Evolutionary conservation across 2,888 invertebrate species (phyloP), one percentile per base, ranked within the genome.

Genomic region (Paralinhomoeus sp.): DNA sequence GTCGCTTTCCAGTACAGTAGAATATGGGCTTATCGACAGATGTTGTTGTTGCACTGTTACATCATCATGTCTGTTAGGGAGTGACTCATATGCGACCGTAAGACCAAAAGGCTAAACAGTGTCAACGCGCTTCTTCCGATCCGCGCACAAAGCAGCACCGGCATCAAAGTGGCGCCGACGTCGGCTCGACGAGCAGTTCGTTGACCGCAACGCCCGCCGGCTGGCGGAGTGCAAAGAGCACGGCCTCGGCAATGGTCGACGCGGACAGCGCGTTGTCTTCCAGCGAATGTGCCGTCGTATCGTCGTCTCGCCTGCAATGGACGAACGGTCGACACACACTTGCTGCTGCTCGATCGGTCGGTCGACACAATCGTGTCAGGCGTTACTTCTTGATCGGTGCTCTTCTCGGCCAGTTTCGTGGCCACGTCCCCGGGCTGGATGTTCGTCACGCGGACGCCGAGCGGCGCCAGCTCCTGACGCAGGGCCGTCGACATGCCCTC

Each of bases 361-460:
- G 31, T 31, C 31, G 15, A 31, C 31, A 12, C 31, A 31, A 31
- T 12, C 31, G 31, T 31, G 15, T 13, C 36, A 36, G 9, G 22
- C 15, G 23, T n/a, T 24, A 64, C 65, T 57, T 65, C 63, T 43
- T 45, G 46, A 46, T 66, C 64, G 9, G 63, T 62, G 22, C 58
- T 57, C 33, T 55, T 54, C 9, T 45, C 38, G 1, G 60, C 47
- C 7, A 67, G 55, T 42, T 62, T 57, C 15, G 66, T 65, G 24
- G 54, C 51, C 1, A 66, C 65, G 51, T 65, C 63, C 12, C 65
- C 66, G 3, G 67, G 67, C 47, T 67, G 67, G 40, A 67, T 57
- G 51, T 62, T 62, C 2, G 67, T 65, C 24, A 67, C 62, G 40
- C 56, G 56, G 42, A 67, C 51, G 23, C 60, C 60, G 37, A 51